Conservation (phyloP, 30 jellyfish, hydroid and myxozoan genomes). For the Turritopsis rubra region DNA sequence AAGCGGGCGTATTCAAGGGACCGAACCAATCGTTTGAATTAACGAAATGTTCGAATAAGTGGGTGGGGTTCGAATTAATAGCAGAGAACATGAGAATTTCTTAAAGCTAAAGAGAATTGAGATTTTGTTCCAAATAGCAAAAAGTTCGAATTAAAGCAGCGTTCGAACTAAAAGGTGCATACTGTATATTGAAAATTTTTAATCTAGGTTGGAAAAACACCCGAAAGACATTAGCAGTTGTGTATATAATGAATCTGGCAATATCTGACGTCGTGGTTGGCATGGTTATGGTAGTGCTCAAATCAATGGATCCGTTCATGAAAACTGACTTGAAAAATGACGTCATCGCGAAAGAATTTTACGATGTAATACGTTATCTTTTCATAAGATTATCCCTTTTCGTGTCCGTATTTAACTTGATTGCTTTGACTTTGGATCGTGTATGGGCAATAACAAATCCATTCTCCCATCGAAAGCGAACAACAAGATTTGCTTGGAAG, state of each 20-base stretch:
- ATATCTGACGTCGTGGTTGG: conserved; percentile 12
- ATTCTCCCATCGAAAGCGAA: conserved; percentile 1
- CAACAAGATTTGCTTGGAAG: background rate
- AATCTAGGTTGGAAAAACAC: background rate
- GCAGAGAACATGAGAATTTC: no score
- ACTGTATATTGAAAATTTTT: no score
- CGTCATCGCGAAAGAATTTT: background rate
- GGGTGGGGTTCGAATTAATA: no score
- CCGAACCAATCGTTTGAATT: no score
- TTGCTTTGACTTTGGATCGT: conserved; percentile 5
- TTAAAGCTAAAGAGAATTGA: no score
- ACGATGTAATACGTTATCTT: background rate
- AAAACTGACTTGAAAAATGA: background rate
- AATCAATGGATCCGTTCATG: conserved; percentile 7
- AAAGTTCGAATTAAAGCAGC: no score
- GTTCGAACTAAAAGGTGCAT: no score
- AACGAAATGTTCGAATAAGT: no score
- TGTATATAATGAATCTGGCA: background rate
- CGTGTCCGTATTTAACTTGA: conserved; percentile 16
- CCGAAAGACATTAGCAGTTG: background rate
- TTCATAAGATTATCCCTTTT: background rate
- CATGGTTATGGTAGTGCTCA: background rate
- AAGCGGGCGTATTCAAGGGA: no score
- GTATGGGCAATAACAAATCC: conserved; percentile 14
- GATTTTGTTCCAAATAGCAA: no score